phyloP scores from a whole-genome alignment of 2,113 vertebrate genomes.

The Herpetotheres cachinnans region DNA sequence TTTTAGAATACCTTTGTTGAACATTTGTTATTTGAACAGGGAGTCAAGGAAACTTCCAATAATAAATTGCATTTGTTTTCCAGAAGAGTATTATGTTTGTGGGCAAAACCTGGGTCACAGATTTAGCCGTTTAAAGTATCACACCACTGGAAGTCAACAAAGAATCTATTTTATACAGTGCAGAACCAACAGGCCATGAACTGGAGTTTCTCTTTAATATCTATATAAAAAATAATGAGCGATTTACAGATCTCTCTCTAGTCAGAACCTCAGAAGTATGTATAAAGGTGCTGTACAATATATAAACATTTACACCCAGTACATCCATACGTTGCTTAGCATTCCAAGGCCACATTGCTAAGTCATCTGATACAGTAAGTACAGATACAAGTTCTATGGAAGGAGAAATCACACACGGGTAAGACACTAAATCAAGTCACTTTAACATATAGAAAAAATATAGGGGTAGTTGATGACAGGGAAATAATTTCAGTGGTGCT shows the following conservation, averaged over 20 bases:
- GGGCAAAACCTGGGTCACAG: not conserved
- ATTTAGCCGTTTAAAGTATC: not conserved
- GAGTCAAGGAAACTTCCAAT: not conserved
- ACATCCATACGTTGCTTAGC: slow-evolving; percentile 80
- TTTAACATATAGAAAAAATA: slow-evolving; percentile 37
- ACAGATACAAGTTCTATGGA: slow-evolving; percentile 46
- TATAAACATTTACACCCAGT: slow-evolving; percentile 98
- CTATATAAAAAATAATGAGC: slow-evolving; percentile 99
- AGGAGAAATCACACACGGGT: slow-evolving; percentile 56
- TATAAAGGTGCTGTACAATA: slow-evolving; percentile 99
- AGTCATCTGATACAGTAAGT: slow-evolving; percentile 49
- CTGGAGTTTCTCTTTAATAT: slow-evolving; percentile 78
- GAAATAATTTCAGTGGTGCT: slow-evolving; percentile 20
- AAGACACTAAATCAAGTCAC: slow-evolving; percentile 63
- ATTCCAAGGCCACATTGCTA: slow-evolving; percentile 90
- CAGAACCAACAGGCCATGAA: slow-evolving; percentile 80
- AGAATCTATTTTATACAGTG: slow-evolving; percentile 70
- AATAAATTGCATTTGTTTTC: not conserved
- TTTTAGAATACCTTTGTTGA: not conserved
- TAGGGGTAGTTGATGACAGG: not conserved
- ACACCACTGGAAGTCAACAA: not conserved
- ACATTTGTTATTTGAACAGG: not conserved
- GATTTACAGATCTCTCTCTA: slow-evolving; percentile 93
- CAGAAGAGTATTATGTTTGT: not conserved
- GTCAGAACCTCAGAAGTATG: slow-evolving; percentile 86